Base-by-base conservation (phyloP, 2,113 vertebrate genomes). In the Orcinus orca region DNA sequence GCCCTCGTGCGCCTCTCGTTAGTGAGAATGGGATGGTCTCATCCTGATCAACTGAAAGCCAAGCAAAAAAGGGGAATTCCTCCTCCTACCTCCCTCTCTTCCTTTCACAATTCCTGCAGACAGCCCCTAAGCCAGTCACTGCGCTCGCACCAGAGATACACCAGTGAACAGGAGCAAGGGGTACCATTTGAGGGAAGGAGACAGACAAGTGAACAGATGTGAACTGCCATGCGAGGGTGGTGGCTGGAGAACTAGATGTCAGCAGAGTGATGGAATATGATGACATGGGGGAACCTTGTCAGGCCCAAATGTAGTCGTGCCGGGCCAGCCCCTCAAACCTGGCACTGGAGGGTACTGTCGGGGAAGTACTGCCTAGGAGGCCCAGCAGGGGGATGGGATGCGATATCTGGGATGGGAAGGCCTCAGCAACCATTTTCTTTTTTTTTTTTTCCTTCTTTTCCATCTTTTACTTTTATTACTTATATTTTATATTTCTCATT, bases 331-430 rank as follows among this genome's bases (percentile, higher is more conserved):
- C 15, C n/a, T 44, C 70, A 21, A 21, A 15, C 13, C 17, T 36
- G 47, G 31, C 15, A 38, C 15, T 1, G 2, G 11, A 70, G 20
- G 21, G 13, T 4, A 4, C 2, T 23, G 38, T 4, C 5, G 50
- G 74, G 53, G 25, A 60, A 65, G 38, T 83, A 33, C 83, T n/a
- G 18, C 73, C 8, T 5, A 21, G n/a, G n/a, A 84, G 47, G 76
- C 31, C 29, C 38, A 14, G 8, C 26, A 21, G 21, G 25, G 4
- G 6, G 50, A 38, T 4, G 7, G 47, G 8, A 31, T 26, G 12
- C n/a, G 38, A 17, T 23, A 36, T 2, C 31, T 13, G 33, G 38
- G 25, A 7, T 73, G 47, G 20, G 4, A 87, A 82, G 47, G 31
- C 76, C 70, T 81, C 44, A 21, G 41, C 33, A 31, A 47, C 18